Base-by-base conservation (phyloP, 2,113 vertebrate genomes). In the Ptilorrhoa leucosticta region DNA sequence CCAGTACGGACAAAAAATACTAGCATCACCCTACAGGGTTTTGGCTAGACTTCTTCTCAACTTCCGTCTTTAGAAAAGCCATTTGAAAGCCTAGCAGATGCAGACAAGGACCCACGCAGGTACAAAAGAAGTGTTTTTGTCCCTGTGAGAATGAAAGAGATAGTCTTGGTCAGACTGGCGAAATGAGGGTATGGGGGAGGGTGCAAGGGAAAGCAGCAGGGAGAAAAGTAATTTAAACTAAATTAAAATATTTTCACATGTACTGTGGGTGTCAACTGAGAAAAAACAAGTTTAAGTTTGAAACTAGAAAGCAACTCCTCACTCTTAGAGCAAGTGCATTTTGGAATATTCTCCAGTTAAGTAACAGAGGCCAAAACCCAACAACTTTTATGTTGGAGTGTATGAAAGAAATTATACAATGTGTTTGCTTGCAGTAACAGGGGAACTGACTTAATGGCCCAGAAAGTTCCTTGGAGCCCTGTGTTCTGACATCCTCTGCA, bases 381-480 rank as follows among this genome's bases (percentile, higher is more conserved):
- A 66, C 24, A 54, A 56, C 60, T 91, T 91, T 83, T 86, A 80
- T 73, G 65, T 56, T 2, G 1, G 56, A 78, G 45, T 54, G 39
- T 56, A 56, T 87, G 83, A 93, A 94, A 96, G 64, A 93, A 89
- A 91, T 94, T 90, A 89, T 70, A 81, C 80, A 56, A 84, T 33
- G 47, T 94, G 76, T 94, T 94, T 92, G 83, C 54, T 93, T 94
- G 78, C 69, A 64, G 76, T 87, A 87, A 92, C 96, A 81, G 47
- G 93, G 87, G 95, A 96, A 75, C 87, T 6, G 5, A 89, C 83
- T 96, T 96, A 95, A 96, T 92, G 94, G 83, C 77, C 83, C 72
- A 92, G 80, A 93, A 97, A 91, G 86, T 81, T 95, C 85, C 90
- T 90, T 1, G 0, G 91, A 96, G 76, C 30, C 48, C 39, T 23